Conservation (phyloP, 2,113 vertebrate species). For the Hemibagrus wyckioides region DNA sequence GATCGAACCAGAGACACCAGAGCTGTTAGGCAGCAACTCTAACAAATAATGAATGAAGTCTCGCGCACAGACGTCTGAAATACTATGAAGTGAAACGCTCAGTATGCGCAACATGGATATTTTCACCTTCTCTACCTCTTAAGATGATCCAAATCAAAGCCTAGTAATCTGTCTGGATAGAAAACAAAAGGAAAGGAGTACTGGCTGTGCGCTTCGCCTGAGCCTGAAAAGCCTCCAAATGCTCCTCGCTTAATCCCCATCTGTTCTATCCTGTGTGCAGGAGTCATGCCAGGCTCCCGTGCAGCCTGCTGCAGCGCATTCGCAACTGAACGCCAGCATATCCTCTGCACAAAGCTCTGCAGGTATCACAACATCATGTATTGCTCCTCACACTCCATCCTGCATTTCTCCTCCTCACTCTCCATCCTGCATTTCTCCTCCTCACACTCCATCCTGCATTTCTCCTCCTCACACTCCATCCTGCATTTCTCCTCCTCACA, state of each 20-base stretch:
- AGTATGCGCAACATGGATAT: not conserved
- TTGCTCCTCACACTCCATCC: not conserved
- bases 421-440: no score
- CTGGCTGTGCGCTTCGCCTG: constrained; percentile 18
- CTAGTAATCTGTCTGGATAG: not conserved
- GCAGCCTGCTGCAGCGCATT: constrained; percentile 16
- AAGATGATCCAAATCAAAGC: constrained; percentile 21
- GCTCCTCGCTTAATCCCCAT: constrained; percentile 44
- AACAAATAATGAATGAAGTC: not conserved
- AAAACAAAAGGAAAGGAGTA: constrained; percentile 25
- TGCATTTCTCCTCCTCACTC: no score
- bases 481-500: no score
- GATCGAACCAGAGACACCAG: not conserved
- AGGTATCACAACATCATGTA: not conserved
- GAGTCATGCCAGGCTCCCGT: constrained; percentile 20
- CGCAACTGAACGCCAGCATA: constrained; percentile 17
- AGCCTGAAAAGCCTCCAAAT: constrained; percentile 35
- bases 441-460: no score
- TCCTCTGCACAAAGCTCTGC: constrained; percentile 22
- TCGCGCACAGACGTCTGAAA: no score
- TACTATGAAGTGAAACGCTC: not conserved
- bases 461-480: no score
- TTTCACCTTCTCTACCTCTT: not conserved
- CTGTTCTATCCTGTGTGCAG: constrained; percentile 35
- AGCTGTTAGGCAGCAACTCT: not conserved